phyloP scores from a whole-genome alignment of 2,113 vertebrate genomes.

The Noctilio leporinus region DNA sequence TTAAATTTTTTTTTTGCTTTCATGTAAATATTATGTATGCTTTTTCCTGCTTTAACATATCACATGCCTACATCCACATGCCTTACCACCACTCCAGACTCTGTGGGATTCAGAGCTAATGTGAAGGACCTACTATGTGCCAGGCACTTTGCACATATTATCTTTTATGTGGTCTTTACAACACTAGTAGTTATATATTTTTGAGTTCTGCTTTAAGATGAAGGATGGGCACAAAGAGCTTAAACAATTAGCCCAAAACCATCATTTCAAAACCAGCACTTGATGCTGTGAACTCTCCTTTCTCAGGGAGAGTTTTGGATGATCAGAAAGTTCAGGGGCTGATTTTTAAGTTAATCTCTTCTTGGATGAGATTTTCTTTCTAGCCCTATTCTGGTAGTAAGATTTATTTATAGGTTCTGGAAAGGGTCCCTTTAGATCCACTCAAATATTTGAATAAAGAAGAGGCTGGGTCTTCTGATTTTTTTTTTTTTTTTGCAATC shows the following conservation, averaged over 20 bases:
- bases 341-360: neutral
- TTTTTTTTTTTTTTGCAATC: neutral
- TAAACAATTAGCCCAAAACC: neutral
- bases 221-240: neutral
- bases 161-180: neutral
- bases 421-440: constrained; percentile 12
- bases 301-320: neutral
- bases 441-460: constrained; percentile 28
- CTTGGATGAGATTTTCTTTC: neutral
- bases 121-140: neutral
- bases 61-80: neutral
- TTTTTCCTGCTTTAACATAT: neutral
- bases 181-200: neutral
- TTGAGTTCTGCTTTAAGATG: neutral
- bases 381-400: neutral
- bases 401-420: neutral
- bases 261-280: neutral
- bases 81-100: neutral
- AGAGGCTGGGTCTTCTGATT: neutral
- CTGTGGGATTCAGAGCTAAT: neutral
- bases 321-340: neutral
- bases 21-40: neutral
- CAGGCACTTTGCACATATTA: neutral
- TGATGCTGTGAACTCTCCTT: neutral
- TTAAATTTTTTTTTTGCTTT: neutral